phyloP scores from a whole-genome alignment of 1,140 invertebrate species.

The Drosophila pseudoobscura region DNA sequence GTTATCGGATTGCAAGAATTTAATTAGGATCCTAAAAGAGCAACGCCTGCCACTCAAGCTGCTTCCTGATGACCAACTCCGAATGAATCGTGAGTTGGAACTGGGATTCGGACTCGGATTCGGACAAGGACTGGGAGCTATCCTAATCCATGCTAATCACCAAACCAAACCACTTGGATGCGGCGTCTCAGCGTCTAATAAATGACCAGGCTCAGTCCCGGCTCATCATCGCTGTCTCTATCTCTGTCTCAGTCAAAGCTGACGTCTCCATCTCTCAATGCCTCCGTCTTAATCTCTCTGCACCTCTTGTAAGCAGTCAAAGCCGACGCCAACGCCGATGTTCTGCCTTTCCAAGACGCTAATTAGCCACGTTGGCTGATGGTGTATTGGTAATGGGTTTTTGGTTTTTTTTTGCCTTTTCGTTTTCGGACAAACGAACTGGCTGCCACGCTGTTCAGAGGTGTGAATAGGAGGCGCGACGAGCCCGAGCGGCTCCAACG shows the following conservation, averaged over 20 bases:
- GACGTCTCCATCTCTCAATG: conserved; percentile 28
- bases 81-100: not conserved
- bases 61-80: conserved; percentile 31
- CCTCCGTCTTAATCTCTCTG: conserved; percentile 9
- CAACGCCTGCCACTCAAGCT: conserved; percentile 45
- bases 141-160: conserved; percentile 61
- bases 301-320: conserved; percentile 30
- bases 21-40: conserved; percentile 67
- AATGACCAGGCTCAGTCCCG: conserved; percentile 43
- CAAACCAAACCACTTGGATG: conserved; percentile 11
- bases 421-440: conserved; percentile 44
- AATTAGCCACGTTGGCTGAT: conserved; percentile 69
- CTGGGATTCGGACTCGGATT: conserved; percentile 12
- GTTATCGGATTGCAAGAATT: conserved; percentile 44
- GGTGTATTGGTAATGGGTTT: conserved; percentile 54
- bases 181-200: conserved; percentile 49
- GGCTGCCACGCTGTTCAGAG: conserved; percentile 35
- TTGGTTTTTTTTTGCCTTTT: conserved; percentile 36
- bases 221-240: conserved; percentile 15
- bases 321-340: conserved; percentile 1
- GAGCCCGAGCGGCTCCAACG: conserved; percentile 11
- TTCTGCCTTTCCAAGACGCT: conserved; percentile 54
- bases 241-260: not conserved
- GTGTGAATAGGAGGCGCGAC: conserved; percentile 14
- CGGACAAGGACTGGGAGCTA: not conserved